phyloP scores from a whole-genome alignment of 2,113 vertebrate genomes.

The Poeciliopsis prolifica region DNA sequence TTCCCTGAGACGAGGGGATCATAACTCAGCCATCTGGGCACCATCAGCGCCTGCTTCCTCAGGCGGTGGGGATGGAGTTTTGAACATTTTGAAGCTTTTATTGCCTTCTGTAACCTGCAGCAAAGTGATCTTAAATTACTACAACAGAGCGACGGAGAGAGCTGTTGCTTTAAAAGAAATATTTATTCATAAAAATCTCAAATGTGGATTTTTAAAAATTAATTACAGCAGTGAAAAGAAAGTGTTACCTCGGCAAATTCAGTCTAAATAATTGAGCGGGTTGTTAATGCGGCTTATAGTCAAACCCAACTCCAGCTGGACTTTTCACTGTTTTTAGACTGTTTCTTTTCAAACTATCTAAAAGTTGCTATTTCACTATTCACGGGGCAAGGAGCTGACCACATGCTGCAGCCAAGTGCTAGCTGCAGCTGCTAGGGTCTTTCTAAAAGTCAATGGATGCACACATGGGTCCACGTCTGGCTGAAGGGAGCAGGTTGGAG shows the following conservation, averaged over 20 bases:
- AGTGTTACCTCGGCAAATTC: neutral
- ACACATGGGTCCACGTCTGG: conserved; percentile 81
- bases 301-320: neutral
- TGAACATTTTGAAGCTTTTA: neutral
- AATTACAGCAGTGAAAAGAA: neutral
- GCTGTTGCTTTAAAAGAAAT: conserved; percentile 5
- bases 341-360: no score
- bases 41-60: neutral
- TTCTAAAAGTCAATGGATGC: conserved; percentile 74
- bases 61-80: neutral
- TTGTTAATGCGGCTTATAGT: neutral
- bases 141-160: neutral
- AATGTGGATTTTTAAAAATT: neutral
- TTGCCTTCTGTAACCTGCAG: conserved; percentile 4
- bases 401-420: conserved; percentile 37
- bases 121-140: conserved; percentile 15
- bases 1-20: conserved; percentile 2
- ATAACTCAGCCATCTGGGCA: conserved; percentile 6
- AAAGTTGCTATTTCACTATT: neutral
- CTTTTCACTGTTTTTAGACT: neutral
- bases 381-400: neutral
- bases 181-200: conserved; percentile 1
- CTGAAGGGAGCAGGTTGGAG: conserved; percentile 80
- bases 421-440: conserved; percentile 78
- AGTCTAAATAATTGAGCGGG: neutral